Base-by-base conservation (phyloP, 2,888 invertebrate species). In the Leptinotarsa peninsularis region DNA sequence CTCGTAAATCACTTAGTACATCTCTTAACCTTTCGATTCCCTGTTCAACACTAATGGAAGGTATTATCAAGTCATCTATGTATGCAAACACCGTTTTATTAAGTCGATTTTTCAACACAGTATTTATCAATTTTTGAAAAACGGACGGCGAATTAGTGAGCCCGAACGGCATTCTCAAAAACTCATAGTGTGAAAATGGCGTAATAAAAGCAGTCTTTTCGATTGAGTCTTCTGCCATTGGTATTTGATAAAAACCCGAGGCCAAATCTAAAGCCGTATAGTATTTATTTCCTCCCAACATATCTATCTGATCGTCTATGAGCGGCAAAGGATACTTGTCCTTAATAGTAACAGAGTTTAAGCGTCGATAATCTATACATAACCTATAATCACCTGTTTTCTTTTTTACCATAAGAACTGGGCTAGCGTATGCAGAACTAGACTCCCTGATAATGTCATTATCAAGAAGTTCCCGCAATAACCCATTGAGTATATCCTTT, bases 201-300 rank as follows among this genome's bases (percentile, higher is more conserved):
- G 84, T 86, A 2, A 81, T 80, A 56, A 86, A 83, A 0, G 83
- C 86, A 1, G 85, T 87, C 68, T 85, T 84, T 1, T 67, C 73
- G 4, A 83, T 80, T 21, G 83, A 83, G 1, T 80, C 79, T 56
- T 76, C 56, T 4, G 72, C 75, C n/a, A 54, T 54, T n/a, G 54
- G 14, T 50, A 50, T 50, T 17, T 50, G 50, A 50, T 50, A 14
- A 50, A 50, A 14, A 1, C 50, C 15, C 10, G 50, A 50, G 14
- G 50, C 10, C 50, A 50, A 17, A 50, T 50, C 50, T 14, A 50
- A 50, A 1, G 1, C 50, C 4, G 50, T 50, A 50, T 15, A 50
- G 3, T 50, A 14, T 13, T 13, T 14, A 50, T 50, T 50, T 7
- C 50, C 50, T 14, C 14, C 50, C 50, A 50, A 27, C 27, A 27